phyloP scores from a whole-genome alignment of 2,113 vertebrate genomes.

The Megaptera novaeangliae region DNA sequence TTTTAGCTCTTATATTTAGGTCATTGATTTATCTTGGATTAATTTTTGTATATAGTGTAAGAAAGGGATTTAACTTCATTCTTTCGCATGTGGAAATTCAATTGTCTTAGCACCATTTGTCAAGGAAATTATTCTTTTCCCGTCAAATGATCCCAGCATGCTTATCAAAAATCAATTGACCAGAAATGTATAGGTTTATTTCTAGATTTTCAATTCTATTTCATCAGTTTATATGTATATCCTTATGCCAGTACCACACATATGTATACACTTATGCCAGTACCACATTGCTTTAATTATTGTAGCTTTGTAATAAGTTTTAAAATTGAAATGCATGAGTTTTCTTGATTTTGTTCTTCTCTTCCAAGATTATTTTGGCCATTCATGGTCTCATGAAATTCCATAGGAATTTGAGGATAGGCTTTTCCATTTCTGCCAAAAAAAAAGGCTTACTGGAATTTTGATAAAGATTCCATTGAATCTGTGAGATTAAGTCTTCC shows the following conservation, averaged over 20 bases:
- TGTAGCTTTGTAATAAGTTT: background rate
- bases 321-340: background rate
- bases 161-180: background rate
- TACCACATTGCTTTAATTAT: background rate
- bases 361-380: background rate
- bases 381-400: background rate
- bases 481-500: background rate
- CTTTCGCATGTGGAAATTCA: background rate
- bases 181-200: background rate
- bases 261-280: background rate
- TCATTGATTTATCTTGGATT: background rate
- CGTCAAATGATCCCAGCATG: background rate
- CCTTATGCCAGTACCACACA: background rate
- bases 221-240: background rate
- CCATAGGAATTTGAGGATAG: background rate
- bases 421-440: background rate
- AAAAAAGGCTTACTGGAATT: background rate
- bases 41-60: background rate
- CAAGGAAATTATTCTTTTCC: background rate
- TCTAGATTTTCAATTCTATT: background rate
- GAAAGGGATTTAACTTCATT: background rate
- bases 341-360: background rate
- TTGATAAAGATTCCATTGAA: background rate
- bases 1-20: background rate
- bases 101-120: background rate